Evolutionary conservation across 2,888 invertebrate species (phyloP).

Genomic region (Erebia palarica): DNA sequence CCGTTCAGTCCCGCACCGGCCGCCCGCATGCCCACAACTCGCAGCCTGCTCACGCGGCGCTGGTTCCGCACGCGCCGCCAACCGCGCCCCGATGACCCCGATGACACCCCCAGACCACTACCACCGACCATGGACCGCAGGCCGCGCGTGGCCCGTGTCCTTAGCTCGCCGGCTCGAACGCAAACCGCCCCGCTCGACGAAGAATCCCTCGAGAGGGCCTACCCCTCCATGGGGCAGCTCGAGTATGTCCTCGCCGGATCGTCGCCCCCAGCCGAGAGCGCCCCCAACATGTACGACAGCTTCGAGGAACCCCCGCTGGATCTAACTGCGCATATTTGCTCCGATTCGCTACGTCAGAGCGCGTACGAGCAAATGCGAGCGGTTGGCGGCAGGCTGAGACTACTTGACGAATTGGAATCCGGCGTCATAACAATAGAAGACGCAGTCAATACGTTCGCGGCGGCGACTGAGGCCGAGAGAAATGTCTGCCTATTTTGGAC

Average conservation of each 20-base stretch:
- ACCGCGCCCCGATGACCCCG: slow-evolving; percentile 59
- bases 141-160: slow-evolving; percentile 58
- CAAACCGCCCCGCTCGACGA: slow-evolving; percentile 60
- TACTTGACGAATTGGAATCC: slow-evolving; percentile 89
- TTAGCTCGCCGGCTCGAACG: slow-evolving; percentile 52
- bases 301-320: slow-evolving; percentile 88
- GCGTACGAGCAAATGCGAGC: slow-evolving; percentile 89
- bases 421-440: slow-evolving; percentile 84
- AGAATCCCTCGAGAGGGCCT: slow-evolving; percentile 85
- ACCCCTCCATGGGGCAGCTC: slow-evolving; percentile 85
- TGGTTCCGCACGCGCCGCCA: slow-evolving; percentile 66
- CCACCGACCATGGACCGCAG: slow-evolving; percentile 60
- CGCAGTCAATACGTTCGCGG: slow-evolving; percentile 74
- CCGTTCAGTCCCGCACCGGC: slow-evolving; percentile 56
- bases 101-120: slow-evolving; percentile 50
- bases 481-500: slow-evolving; percentile 89
- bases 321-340: slow-evolving; percentile 87
- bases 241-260: slow-evolving; percentile 91
- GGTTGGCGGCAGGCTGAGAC: slow-evolving; percentile 85
- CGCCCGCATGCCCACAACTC: slow-evolving; percentile 73
- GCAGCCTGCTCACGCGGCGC: slow-evolving; percentile 67
- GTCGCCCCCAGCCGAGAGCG: slow-evolving; percentile 90
- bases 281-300: slow-evolving; percentile 91
- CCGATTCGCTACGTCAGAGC: slow-evolving; percentile 88
- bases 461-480: slow-evolving; percentile 85